A percentile compares a stretch with the other conserved stretches of the same genome.
Evolutionary conservation across 2,797 vertebrate genomes (phyloP).

Genomic region (Xenops minutus): DNA sequence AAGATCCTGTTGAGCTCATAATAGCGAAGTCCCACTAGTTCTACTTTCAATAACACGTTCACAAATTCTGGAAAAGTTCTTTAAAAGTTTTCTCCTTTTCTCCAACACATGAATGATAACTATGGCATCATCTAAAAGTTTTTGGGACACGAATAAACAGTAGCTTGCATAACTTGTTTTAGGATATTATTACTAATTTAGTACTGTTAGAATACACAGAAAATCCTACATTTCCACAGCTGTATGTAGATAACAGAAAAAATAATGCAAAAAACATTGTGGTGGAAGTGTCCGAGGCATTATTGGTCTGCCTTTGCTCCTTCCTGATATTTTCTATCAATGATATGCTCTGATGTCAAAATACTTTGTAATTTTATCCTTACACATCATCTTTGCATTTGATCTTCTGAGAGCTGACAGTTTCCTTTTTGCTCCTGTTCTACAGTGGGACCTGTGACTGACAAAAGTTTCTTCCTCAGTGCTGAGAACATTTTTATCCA

Average conservation of each 20-base stretch:
- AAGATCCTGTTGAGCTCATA: neutral
- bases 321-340: neutral
- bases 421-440: neutral
- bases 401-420: neutral
- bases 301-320: neutral
- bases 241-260: neutral
- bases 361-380: neutral
- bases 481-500: neutral
- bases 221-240: neutral
- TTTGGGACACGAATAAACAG: neutral
- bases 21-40: neutral
- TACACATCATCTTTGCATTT: neutral
- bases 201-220: neutral
- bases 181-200: neutral
- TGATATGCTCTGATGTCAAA: neutral
- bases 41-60: neutral
- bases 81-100: neutral
- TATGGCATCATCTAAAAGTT: neutral
- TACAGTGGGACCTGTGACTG: neutral
- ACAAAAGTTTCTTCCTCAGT: neutral
- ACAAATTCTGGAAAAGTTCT: neutral
- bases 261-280: neutral
- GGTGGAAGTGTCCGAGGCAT: neutral
- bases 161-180: neutral
- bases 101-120: neutral